Evolutionary conservation across 2,888 invertebrate genomes (phyloP).

Genomic region (Crematogaster levior): DNA sequence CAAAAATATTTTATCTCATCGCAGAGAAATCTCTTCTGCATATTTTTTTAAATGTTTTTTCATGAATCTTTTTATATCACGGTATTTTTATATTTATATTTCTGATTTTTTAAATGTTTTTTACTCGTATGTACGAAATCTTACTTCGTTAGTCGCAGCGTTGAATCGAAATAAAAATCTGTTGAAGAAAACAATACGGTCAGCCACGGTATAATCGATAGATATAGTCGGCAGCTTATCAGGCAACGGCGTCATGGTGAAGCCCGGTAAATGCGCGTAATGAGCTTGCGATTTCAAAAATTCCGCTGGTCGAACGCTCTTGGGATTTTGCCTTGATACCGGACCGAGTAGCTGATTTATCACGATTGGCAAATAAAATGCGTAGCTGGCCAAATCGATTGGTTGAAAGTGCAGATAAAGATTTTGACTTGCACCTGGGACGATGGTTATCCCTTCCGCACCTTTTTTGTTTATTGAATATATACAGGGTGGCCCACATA

Average conservation of each 20-base stretch:
- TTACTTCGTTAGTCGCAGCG: slow-evolving; percentile 58
- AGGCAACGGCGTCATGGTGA: slow-evolving; percentile 53
- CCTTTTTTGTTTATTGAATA: slow-evolving; percentile 38
- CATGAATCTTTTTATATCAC: neutral
- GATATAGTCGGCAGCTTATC: slow-evolving; percentile 64
- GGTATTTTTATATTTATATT: neutral
- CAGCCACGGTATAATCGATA: slow-evolving; percentile 72
- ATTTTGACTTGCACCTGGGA: slow-evolving; percentile 75
- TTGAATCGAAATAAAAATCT: slow-evolving; percentile 72
- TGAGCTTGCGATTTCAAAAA: slow-evolving; percentile 62
- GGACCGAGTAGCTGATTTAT: slow-evolving; percentile 88
- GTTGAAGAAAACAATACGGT: slow-evolving; percentile 69
- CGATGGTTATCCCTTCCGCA: slow-evolving; percentile 60
- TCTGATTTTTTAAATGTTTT: neutral
- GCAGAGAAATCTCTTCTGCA: neutral
- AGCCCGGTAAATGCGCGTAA: slow-evolving; percentile 38
- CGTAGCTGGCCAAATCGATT: slow-evolving; percentile 86
- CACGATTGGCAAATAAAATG: slow-evolving; percentile 88
- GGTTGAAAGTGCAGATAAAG: slow-evolving; percentile 85
- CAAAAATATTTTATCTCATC: neutral
- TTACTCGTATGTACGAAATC: neutral
- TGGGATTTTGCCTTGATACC: slow-evolving; percentile 81
- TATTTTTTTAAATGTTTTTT: neutral
- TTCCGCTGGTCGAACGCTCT: slow-evolving; percentile 63
- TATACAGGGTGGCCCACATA: no score